Base-by-base conservation (phyloP, 1,140 invertebrate genomes). In the Neocloeon triangulifer region DNA sequence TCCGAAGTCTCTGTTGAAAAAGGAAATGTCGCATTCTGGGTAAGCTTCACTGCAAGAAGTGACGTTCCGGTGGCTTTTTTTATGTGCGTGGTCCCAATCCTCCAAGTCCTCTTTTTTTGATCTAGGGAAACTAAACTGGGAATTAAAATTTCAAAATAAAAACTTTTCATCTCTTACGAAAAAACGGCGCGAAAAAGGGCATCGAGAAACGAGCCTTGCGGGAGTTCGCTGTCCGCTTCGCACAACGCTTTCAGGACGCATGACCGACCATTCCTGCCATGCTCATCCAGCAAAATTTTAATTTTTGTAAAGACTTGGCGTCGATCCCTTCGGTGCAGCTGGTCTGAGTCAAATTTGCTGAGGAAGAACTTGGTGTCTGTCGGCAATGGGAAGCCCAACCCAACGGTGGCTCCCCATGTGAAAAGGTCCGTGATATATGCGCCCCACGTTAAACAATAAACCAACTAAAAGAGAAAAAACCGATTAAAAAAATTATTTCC, bases 311-410 rank as follows among this genome's bases (percentile, higher is more conserved):
- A 58, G 4, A 56, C 20, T 19, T 50, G 39, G 29, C 53, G 50
- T 12, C 55, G 40, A 29, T 45, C 50, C 8, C 33, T 39, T 8
- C 54, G 46, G 35, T 54, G 51, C 28, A 55, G 43, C 9, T 49
- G 38, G 32, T 47, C 39, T 23, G 40, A 23, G 8, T 23, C 8
- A n/a, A 23, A n/a, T 23, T 23, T 8, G n/a, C n/a, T 23, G n/a
- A 23, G 22, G n/a, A 8, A 23, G 22, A 23, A 8, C n/a, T 23
- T 27, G 16, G 16, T 27, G 40, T 55, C 48, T 33, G 25, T 49
- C 10, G 74, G 75, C 26, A 79, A 49, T 47, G 76, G 67, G 56
- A 64, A 79, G 12, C 73, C 73, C 37, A 77, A 52, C 2, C 73
- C 69, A 13, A 70, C 71, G 9, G 75, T 78, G 29, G 67, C 56